These are phyloP conservation scores for Xanthia togata DNA, from an alignment of 2,888 invertebrate genomes.

Conservation along the genomic window DNA sequence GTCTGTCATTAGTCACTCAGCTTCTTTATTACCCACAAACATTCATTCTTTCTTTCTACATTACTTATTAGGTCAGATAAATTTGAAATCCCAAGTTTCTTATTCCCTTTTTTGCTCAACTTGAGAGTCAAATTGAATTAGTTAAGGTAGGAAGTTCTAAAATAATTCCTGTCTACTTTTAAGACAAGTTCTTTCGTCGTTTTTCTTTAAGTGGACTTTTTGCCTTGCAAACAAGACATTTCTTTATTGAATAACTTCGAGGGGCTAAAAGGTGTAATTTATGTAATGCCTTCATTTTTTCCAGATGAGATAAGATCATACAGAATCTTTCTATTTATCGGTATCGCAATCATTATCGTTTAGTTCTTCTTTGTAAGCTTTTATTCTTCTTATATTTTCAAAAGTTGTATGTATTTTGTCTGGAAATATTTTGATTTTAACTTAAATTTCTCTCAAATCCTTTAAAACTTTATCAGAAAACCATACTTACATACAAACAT, in stretches of 20 bases:
- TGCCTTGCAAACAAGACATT: slow-evolving; percentile 56
- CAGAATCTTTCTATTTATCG: background rate
- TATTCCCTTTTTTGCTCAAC: slow-evolving; percentile 54
- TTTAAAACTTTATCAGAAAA: background rate
- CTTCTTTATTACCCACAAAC: slow-evolving; percentile 37
- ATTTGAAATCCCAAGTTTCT: slow-evolving; percentile 56
- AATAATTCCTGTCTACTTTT: slow-evolving; percentile 65
- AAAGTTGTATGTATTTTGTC: background rate
- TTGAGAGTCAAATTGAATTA: slow-evolving; percentile 65
- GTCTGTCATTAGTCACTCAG: slow-evolving; percentile 37
- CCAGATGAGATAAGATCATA: slow-evolving; percentile 1
- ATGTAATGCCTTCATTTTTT: slow-evolving; percentile 35
- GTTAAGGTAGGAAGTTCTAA: slow-evolving; percentile 64
- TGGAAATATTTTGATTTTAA: too few relatives aligned
- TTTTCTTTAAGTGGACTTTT: slow-evolving; percentile 56
- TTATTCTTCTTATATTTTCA: background rate
- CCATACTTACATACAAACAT: background rate
- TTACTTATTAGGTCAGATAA: slow-evolving; percentile 53
- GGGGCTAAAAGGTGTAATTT: slow-evolving; percentile 50
- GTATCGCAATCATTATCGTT: background rate
- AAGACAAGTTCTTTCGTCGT: slow-evolving; percentile 56
- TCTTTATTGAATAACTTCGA: slow-evolving; percentile 64
- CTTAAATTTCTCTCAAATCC: background rate
- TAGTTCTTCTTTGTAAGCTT: background rate
- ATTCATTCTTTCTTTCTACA: slow-evolving; percentile 32